A percentile compares a stretch with the other conserved stretches of the same genome.
These are phyloP conservation scores for Archivesica marissinica DNA, from an alignment of 1,140 invertebrate genomes.

Conservation along the genomic window DNA sequence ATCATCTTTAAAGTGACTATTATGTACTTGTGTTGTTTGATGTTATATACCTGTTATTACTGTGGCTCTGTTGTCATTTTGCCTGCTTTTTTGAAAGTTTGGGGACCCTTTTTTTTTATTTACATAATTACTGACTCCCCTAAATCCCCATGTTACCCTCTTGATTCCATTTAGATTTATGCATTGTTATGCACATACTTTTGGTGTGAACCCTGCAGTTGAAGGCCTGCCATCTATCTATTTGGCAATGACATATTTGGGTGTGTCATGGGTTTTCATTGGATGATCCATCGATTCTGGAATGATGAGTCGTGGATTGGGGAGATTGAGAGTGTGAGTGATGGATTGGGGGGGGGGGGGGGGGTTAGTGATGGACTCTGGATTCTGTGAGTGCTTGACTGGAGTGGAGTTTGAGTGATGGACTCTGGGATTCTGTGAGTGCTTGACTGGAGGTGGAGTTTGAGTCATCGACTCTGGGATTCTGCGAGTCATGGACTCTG, in stretches of 20 bases:
- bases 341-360: neutral
- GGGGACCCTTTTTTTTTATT: neutral
- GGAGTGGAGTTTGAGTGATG: no score
- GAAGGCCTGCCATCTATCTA: neutral
- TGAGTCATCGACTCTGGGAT: no score
- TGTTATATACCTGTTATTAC: constrained; percentile 26
- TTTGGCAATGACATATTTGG: neutral
- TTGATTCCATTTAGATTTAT: neutral
- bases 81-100: constrained; percentile 38
- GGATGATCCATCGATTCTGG: no score
- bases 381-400: no score
- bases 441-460: no score
- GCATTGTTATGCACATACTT: constrained; percentile 27
- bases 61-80: constrained; percentile 36
- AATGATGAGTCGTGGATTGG: no score
- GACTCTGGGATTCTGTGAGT: no score
- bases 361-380: no score
- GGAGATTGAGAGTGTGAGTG: neutral
- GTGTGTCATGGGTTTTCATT: constrained; percentile 11
- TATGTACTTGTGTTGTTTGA: constrained; percentile 24
- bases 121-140: constrained; percentile 13
- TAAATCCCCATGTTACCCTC: neutral
- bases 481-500: no score
- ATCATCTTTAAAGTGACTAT: neutral
- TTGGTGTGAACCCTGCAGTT: neutral